phyloP scores from a whole-genome alignment of 92 coral and sea anemone species.

The Parazoanthus swiftii region DNA sequence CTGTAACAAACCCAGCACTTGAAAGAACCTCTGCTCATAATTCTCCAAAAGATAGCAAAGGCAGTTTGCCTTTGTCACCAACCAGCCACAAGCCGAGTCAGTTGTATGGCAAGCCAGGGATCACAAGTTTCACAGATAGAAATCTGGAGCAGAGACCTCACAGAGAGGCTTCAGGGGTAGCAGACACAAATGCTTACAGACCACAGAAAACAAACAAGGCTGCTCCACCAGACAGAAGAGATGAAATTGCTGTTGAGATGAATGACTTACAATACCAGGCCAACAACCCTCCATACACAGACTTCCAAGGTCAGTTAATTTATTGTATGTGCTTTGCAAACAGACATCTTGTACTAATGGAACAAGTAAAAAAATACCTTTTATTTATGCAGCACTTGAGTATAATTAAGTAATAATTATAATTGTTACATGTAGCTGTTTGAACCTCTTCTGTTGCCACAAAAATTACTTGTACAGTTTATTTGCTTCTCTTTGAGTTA shows the following conservation, averaged over 20 bases:
- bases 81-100: slow-evolving; percentile 63
- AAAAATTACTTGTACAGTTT: too few relatives aligned
- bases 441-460: too few relatives aligned
- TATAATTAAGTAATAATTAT: too few relatives aligned
- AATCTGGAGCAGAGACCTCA: slow-evolving; percentile 50
- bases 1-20: slow-evolving; percentile 35
- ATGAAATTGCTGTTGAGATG: slow-evolving; percentile 55
- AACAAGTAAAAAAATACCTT: neutral
- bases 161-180: slow-evolving; percentile 37
- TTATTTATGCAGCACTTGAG: too few relatives aligned
- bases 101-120: slow-evolving; percentile 76
- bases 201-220: slow-evolving; percentile 20
- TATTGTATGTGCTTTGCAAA: neutral
- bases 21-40: slow-evolving; percentile 34
- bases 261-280: slow-evolving; percentile 57
- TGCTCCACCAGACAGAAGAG: slow-evolving; percentile 28
- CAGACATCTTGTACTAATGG: neutral
- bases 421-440: too few relatives aligned
- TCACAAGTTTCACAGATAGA: slow-evolving; percentile 55
- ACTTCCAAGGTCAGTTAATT: slow-evolving; percentile 75
- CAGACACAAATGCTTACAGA: slow-evolving; percentile 47
- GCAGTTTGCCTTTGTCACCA: neutral
- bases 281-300: slow-evolving; percentile 80
- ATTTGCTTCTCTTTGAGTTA: neutral
- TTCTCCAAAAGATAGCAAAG: slow-evolving; percentile 38